These are phyloP conservation scores for Luehdorfia chinensis DNA, from an alignment of 1,140 invertebrate genomes.

Conservation along the genomic window DNA sequence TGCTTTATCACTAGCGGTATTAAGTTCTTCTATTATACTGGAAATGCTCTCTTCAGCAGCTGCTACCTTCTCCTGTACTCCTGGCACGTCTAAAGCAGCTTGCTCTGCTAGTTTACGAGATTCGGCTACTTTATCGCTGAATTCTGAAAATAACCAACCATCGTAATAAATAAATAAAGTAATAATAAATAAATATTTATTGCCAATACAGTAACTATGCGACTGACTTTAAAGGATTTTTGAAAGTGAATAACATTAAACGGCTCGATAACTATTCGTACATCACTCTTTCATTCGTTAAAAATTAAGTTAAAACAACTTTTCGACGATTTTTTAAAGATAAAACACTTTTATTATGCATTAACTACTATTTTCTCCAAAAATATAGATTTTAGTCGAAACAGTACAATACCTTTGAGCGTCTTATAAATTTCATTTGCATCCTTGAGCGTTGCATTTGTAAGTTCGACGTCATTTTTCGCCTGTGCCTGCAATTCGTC, in stretches of 20 bases:
- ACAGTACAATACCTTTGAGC: constrained; percentile 87
- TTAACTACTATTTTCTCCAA: too few species aligned
- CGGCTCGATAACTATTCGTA: too few species aligned
- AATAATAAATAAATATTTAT: too few species aligned
- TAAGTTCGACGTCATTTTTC: constrained; percentile 87
- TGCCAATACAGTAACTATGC: too few species aligned
- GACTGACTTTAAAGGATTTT: too few species aligned
- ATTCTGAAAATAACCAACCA: constrained; percentile 81
- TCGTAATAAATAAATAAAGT: too few species aligned
- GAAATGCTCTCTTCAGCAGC: constrained; percentile 78
- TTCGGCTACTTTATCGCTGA: constrained; percentile 91
- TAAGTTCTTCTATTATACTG: constrained; percentile 81
- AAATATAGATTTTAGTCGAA: too few species aligned
- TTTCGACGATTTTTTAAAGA: too few species aligned
- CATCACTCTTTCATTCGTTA: too few species aligned
- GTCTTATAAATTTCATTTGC: constrained; percentile 92
- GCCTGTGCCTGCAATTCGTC: constrained; percentile 85
- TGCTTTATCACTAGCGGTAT: constrained; percentile 87
- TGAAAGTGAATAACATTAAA: too few species aligned
- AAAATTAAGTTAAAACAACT: too few species aligned
- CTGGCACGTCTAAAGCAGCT: constrained; percentile 85
- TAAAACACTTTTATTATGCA: too few species aligned
- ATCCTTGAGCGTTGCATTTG: constrained; percentile 90
- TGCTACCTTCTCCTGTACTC: constrained; percentile 80
- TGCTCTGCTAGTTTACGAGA: constrained; percentile 85